Evolutionary conservation across 2,797 vertebrate genomes (phyloP), one percentile per base, ranked within the genome.

Genomic region (Strix occidentalis): DNA sequence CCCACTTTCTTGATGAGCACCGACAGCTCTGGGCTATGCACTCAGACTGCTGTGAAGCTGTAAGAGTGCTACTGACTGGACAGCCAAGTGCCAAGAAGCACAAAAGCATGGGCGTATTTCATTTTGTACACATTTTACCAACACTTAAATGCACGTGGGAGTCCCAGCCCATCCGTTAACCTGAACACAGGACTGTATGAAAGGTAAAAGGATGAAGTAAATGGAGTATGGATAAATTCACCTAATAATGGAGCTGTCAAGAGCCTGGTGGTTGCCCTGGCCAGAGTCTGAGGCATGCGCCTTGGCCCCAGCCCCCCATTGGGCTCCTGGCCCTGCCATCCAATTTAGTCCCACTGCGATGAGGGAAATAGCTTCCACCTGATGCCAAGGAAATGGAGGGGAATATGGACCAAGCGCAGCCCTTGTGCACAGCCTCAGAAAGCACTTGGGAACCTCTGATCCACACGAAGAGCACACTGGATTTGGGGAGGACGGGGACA

Each of bases 221-320:
- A 66, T 6, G 45, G 35, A 61, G 31, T 21, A 13, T 21, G 57
- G 61, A 35, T 29, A 58, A 69, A 64, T 57, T 79, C 29, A 71
- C 11, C 15, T 51, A 41, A 39, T 11, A 84, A 84, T 0, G 2
- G 37, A 56, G 48, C 61, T 86, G 82, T 31, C 35, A 72, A 56
- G 29, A 68, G 9, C 3, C 68, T 41, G 46, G 15, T 28, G 46
- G 60, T 79, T n/a, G 17, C 60, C n/a, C 53, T 66, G 75, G 41
- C 41, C 54, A 68, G 46, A 72, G 6, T 4, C 54, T 24, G 39
- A 2, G 4, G 68, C 26, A 17, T 1, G 0, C 0, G 3, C 7
- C 35, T 64, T 3, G 3, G 31, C 17, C 37, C 45, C 37, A 51
- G 45, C 37, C 21, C 33, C 12, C 1, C 3, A 0, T 2, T 35